Conservation (phyloP, 2,888 invertebrate genomes). For the Argyra leucocephala region DNA sequence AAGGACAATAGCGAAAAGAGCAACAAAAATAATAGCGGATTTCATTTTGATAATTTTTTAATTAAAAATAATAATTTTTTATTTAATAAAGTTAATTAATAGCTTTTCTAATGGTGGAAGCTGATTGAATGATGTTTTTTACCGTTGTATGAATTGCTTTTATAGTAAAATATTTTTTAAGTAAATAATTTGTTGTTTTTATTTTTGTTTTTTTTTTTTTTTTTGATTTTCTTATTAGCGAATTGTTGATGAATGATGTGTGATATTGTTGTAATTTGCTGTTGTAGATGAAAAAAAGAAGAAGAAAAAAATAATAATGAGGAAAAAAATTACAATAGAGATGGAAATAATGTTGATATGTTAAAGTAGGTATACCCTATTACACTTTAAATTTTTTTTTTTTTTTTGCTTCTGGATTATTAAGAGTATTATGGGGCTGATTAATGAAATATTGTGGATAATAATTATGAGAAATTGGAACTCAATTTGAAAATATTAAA, state of each 20-base stretch:
- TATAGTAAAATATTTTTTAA: constrained; percentile 4
- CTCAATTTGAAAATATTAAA: too few species aligned
- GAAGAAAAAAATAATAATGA: too few species aligned
- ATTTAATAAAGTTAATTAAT: background rate
- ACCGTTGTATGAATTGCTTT: constrained; percentile 12
- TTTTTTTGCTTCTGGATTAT: too few species aligned
- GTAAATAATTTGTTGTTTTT: constrained; percentile 11
- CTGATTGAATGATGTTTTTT: constrained; percentile 2
- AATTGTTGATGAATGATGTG: background rate
- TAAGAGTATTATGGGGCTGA: too few species aligned
- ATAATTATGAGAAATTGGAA: too few species aligned
- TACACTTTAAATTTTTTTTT: too few species aligned
- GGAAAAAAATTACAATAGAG: too few species aligned
- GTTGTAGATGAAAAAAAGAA: too few species aligned
- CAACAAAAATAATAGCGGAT: constrained; percentile 26
- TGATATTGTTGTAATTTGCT: background rate
- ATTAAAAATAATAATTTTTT: background rate
- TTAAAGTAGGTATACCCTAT: too few species aligned
- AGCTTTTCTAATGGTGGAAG: background rate
- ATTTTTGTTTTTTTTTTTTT: background rate
- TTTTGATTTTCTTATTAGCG: background rate
- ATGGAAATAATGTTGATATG: too few species aligned
- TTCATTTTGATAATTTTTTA: constrained; percentile 28
- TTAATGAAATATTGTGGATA: too few species aligned
- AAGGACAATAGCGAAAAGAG: constrained; percentile 23